phyloP scores from a whole-genome alignment of 2,113 vertebrate species.

The Oceanites oceanicus region DNA sequence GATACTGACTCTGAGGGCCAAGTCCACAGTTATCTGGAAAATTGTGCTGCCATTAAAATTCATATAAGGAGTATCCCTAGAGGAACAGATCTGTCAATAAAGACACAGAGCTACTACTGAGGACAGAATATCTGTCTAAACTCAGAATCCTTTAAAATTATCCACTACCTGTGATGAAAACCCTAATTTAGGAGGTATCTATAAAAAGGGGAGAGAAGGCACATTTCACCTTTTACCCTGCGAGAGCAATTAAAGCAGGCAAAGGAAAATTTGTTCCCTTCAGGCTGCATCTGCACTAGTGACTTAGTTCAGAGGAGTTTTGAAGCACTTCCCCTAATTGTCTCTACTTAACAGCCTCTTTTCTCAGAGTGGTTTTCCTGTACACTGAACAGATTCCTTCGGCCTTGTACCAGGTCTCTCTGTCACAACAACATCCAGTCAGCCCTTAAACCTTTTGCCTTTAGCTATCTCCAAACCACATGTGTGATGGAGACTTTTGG shows the following conservation, averaged over 20 bases:
- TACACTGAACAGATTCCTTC: neutral
- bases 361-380: neutral
- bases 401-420: neutral
- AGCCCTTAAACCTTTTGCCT: neutral
- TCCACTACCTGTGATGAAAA: neutral
- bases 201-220: neutral
- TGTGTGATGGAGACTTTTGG: neutral
- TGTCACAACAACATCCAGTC: neutral
- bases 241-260: accelerated
- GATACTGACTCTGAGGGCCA: neutral
- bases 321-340: neutral
- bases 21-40: neutral
- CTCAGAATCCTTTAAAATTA: neutral
- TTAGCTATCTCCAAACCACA: neutral
- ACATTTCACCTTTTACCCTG: neutral
- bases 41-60: neutral
- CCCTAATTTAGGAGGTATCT: neutral
- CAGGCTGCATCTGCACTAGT: neutral
- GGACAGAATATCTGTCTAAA: neutral
- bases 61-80: neutral
- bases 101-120: neutral
- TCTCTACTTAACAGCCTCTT: neutral
- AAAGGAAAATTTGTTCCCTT: neutral
- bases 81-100: neutral
- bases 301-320: neutral